These are phyloP conservation scores for Phyllotreta striolata DNA, from an alignment of 2,888 invertebrate species.

Conservation along the genomic window DNA sequence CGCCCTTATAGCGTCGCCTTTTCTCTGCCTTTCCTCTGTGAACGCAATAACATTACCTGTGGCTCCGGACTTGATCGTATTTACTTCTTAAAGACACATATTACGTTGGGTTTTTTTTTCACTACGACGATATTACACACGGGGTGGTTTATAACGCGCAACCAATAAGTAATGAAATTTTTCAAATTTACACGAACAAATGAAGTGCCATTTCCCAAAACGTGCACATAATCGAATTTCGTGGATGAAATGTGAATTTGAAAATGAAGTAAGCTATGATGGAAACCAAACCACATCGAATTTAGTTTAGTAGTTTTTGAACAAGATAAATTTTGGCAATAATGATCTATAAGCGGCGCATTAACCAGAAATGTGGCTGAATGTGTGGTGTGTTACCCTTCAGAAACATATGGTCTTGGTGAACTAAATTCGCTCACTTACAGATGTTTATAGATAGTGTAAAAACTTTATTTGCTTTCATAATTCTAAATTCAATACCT, in stretches of 20 bases:
- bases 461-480: no score
- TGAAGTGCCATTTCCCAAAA: slow-evolving; percentile 24
- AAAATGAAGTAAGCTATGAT: slow-evolving; percentile 34
- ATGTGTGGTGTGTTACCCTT: slow-evolving; percentile 28
- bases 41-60: slow-evolving; percentile 51
- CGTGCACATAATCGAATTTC: slow-evolving; percentile 21
- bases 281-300: slow-evolving; percentile 38
- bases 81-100: slow-evolving; percentile 33
- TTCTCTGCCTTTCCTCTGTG: slow-evolving; percentile 28
- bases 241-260: slow-evolving; percentile 34
- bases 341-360: slow-evolving; percentile 28
- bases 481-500: no score
- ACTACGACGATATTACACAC: no score
- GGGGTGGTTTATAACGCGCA: no score
- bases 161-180: no score
- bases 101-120: slow-evolving; percentile 3
- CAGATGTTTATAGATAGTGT: slow-evolving; percentile 37
- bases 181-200: slow-evolving; percentile 3
- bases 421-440: slow-evolving; percentile 51
- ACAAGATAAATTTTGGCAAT: slow-evolving; percentile 43
- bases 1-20: slow-evolving; percentile 53
- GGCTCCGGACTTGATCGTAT: slow-evolving; percentile 37
- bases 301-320: slow-evolving; percentile 44
- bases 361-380: slow-evolving; percentile 36
- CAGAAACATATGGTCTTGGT: slow-evolving; percentile 49